Evolutionary conservation across 2,113 vertebrate genomes (phyloP).

Genomic region (Macquaria ambigua): DNA sequence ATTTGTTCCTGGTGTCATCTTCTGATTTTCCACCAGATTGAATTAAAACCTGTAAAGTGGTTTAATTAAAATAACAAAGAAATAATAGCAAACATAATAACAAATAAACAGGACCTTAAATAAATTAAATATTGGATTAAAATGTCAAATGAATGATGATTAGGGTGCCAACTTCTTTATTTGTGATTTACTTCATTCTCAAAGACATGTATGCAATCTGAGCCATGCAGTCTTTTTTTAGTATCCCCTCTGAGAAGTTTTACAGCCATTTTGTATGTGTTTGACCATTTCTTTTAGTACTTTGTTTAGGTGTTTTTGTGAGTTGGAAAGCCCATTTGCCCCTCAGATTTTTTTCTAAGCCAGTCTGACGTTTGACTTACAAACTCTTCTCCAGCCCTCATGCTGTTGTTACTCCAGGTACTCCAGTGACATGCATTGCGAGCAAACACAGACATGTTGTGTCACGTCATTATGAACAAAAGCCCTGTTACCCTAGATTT

Average conservation of each 20-base stretch:
- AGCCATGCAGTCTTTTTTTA: too few species aligned
- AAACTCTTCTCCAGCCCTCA: neutral
- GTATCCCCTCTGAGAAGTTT: too few species aligned
- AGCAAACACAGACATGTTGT: constrained; percentile 7
- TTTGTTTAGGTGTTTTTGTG: too few species aligned
- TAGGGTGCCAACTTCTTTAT: too few species aligned
- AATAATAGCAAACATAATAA: too few species aligned
- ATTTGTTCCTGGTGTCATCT: neutral
- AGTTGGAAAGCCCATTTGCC: neutral
- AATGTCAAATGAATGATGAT: neutral
- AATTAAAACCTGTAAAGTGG: neutral
- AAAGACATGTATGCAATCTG: too few species aligned
- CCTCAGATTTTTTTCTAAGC: neutral
- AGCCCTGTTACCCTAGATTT: neutral
- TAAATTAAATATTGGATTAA: neutral
- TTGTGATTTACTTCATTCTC: too few species aligned
- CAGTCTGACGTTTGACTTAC: too few species aligned
- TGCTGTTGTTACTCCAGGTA: neutral
- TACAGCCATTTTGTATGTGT: neutral
- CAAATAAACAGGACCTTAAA: too few species aligned
- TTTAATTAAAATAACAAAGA: neutral
- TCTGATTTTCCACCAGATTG: neutral
- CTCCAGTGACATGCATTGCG: neutral
- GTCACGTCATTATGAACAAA: neutral
- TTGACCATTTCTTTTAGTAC: neutral